A percentile compares a stretch with the other conserved stretches of the same genome.
Conservation (phyloP, 2,888 invertebrate genomes). For the Cephonodes hylas region DNA sequence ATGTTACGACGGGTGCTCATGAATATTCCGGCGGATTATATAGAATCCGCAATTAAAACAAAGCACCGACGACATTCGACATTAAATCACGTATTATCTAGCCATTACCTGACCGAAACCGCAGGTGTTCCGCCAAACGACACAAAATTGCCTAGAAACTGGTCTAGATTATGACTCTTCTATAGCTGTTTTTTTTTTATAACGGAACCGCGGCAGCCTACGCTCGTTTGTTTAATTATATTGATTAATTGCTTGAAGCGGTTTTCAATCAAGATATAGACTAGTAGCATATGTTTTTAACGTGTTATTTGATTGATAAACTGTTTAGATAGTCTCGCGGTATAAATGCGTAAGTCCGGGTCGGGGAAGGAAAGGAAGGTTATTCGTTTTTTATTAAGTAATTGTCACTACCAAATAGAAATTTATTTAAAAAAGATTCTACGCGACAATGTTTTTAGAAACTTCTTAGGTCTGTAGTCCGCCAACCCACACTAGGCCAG, state of each 20-base stretch:
- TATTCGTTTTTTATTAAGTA: too few species aligned
- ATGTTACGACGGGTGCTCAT: conserved; percentile 32
- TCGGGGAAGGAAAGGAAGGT: too few species aligned
- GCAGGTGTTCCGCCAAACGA: neutral
- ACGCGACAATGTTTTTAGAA: too few species aligned
- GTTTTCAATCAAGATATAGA: too few species aligned
- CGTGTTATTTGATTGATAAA: too few species aligned
- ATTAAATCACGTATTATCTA: conserved; percentile 49
- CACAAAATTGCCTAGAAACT: neutral
- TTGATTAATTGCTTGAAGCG: neutral
- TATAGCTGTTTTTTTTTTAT: neutral
- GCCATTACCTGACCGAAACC: neutral
- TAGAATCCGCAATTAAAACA: conserved; percentile 46
- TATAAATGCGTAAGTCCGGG: too few species aligned
- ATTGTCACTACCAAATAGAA: too few species aligned
- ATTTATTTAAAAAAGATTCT: too few species aligned
- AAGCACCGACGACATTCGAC: conserved; percentile 54
- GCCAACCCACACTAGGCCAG: too few species aligned
- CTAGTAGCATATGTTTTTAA: too few species aligned
- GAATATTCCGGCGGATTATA: conserved; percentile 51
- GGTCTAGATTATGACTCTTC: neutral
- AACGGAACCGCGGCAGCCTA: neutral
- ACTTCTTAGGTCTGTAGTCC: too few species aligned
- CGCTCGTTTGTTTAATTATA: neutral
- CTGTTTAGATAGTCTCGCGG: too few species aligned